Evolutionary conservation across 2,888 invertebrate species (phyloP).

Genomic region (Drosophila phalerata): DNA sequence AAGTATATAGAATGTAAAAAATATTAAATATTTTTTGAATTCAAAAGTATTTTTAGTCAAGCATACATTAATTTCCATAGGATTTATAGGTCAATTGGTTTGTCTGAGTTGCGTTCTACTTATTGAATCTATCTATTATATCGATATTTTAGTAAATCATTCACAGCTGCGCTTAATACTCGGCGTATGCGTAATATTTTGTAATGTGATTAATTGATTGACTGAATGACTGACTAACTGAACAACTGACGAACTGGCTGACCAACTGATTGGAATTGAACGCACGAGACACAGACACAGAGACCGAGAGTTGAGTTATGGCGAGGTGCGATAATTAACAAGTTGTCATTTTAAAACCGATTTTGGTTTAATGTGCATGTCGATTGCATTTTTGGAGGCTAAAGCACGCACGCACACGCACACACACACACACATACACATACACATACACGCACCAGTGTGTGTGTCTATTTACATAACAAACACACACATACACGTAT

Average conservation of each 20-base stretch:
- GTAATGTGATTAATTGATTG: conserved; percentile 20
- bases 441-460: conserved; percentile 24
- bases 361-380: conserved; percentile 64
- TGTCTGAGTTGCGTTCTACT: conserved; percentile 20
- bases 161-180: conserved; percentile 25
- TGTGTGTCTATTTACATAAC: conserved; percentile 32
- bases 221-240: conserved; percentile 22
- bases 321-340: conserved; percentile 80
- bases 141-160: conserved; percentile 21
- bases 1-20: background rate
- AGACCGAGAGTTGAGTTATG: conserved; percentile 25
- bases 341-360: conserved; percentile 67
- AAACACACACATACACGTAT: conserved; percentile 27
- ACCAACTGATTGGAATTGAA: conserved; percentile 30
- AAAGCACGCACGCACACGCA: conserved; percentile 21
- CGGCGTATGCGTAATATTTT: conserved; percentile 58
- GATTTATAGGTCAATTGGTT: conserved; percentile 21
- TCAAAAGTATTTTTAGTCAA: background rate
- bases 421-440: conserved; percentile 27
- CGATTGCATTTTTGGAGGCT: conserved; percentile 73
- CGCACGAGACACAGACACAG: conserved; percentile 6
- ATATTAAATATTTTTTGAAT: background rate
- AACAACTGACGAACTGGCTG: conserved; percentile 28
- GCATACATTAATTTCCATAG: background rate
- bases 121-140: conserved; percentile 27